Base-by-base conservation (phyloP, 2,888 invertebrate species). In the Dicyrtoma fusca region DNA sequence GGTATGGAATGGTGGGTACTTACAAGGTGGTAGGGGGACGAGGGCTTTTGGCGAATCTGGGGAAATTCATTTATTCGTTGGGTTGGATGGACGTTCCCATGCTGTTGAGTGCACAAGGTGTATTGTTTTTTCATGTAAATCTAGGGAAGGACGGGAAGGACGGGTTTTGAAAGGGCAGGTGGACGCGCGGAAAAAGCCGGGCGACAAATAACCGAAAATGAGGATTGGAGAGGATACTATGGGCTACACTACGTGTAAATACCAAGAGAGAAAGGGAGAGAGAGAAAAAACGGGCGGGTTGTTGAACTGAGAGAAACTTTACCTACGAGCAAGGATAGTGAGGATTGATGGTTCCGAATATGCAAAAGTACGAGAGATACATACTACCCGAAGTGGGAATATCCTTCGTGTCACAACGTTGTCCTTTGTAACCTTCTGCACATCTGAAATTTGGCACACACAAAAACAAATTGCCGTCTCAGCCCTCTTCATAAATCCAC, bases 381-480 rank as follows among this genome's bases (percentile, higher is more conserved):
- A 74, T 77, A 79, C 79, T 79, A 77, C 77, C 76, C 73, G 79
- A 79, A 85, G 87, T 83, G 84, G 88, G 88, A 83, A 90, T 89
- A 85, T 89, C 89, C 88, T 92, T 92, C 85, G 88, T 88, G 86
- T 91, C 91, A 86, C 92, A 92, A 82, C 90, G 88, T 84, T 88
- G 88, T 82, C 92, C 92, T 83, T 88, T 89, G 88, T 89, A 92
- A 83, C 91, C 91, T 84, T 91, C 90, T 81, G 89, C 89, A 85
- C 92, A 92, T 86, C 92, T 92, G 87, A 14, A 88, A 86, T 55
- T 69, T 68, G 69, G 68, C 70, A 75, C 53, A 63, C 34, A 70
- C 45, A 75, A 61, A 70, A 74, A 74, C 74, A 71, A 74, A 74
- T 74, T 74, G 69, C 62, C 55, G 70, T 73, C 73, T 70, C 65